Percentiles rank a stretch among this genome's conserved stretches.
Conservation (phyloP, 2,888 invertebrate genomes). For the Digitonthophagus gazella region DNA sequence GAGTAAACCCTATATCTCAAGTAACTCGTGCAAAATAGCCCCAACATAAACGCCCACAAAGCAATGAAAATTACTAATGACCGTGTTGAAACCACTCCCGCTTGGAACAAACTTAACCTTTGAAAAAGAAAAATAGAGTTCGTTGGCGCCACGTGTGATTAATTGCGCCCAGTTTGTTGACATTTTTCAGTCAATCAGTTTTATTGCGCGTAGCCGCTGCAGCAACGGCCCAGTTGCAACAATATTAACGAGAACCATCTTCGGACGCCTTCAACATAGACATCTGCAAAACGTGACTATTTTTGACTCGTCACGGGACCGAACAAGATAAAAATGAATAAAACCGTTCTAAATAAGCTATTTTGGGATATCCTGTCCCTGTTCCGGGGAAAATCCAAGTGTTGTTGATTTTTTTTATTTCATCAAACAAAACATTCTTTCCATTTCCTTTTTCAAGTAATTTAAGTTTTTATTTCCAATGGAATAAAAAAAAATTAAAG, state of each 20-base stretch:
- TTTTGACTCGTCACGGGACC: conserved; percentile 19
- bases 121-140: neutral
- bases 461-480: too few relatives aligned
- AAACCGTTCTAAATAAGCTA: conserved; percentile 21
- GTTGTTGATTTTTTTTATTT: conserved; percentile 15
- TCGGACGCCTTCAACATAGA: conserved; percentile 12
- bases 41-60: neutral
- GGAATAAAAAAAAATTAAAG: too few relatives aligned
- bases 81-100: neutral
- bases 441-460: neutral
- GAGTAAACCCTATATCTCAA: neutral
- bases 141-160: conserved; percentile 31
- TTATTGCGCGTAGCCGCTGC: conserved; percentile 32
- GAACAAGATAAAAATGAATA: conserved; percentile 20
- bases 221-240: conserved; percentile 9
- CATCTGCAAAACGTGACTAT: conserved; percentile 21
- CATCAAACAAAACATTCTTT: neutral
- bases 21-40: neutral
- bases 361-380: conserved; percentile 29
- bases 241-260: conserved; percentile 15
- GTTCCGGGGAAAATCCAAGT: conserved; percentile 25
- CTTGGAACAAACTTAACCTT: neutral
- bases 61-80: neutral
- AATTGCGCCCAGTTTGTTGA: conserved; percentile 36
- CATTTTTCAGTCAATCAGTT: conserved; percentile 38